A percentile compares a stretch with the other conserved stretches of the same genome.
Conservation (phyloP, 2,113 vertebrate genomes). For the Capreolus pygargus region DNA sequence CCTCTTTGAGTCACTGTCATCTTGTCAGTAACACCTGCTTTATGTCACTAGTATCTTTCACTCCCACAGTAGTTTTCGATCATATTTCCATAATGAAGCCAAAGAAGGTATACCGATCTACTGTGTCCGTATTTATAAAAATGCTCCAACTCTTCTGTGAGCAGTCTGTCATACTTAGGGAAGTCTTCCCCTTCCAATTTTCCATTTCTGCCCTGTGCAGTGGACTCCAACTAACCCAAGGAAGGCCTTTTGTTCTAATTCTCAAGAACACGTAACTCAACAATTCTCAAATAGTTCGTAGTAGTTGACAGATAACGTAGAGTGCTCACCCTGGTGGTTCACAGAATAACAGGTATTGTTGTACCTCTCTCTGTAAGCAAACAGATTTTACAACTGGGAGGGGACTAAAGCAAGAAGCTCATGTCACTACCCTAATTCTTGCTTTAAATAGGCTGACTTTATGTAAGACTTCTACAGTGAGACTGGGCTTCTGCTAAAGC, state of each 20-base stretch:
- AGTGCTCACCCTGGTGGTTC: background rate
- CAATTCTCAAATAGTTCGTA: background rate
- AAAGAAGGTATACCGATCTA: background rate
- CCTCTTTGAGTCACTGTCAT: background rate
- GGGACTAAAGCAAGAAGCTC: background rate
- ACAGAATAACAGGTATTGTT: background rate
- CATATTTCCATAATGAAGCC: constrained; percentile 1
- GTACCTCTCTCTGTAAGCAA: background rate
- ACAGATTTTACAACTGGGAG: background rate
- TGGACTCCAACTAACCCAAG: background rate
- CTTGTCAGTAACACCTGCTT: constrained; percentile 23
- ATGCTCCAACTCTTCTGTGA: background rate
- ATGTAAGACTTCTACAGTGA: background rate
- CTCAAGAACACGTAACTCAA: background rate
- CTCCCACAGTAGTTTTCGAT: background rate
- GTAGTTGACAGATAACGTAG: background rate
- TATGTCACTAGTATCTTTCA: background rate
- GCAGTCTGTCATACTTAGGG: background rate
- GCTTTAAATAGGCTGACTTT: background rate
- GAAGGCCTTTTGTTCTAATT: background rate
- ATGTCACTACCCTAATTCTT: background rate
- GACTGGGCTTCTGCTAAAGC: background rate
- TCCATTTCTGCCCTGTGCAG: background rate
- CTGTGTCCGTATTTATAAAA: background rate
- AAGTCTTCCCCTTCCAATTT: background rate